These are phyloP conservation scores for Tortrix viridana DNA, from an alignment of 2,888 invertebrate species.

Conservation along the genomic window DNA sequence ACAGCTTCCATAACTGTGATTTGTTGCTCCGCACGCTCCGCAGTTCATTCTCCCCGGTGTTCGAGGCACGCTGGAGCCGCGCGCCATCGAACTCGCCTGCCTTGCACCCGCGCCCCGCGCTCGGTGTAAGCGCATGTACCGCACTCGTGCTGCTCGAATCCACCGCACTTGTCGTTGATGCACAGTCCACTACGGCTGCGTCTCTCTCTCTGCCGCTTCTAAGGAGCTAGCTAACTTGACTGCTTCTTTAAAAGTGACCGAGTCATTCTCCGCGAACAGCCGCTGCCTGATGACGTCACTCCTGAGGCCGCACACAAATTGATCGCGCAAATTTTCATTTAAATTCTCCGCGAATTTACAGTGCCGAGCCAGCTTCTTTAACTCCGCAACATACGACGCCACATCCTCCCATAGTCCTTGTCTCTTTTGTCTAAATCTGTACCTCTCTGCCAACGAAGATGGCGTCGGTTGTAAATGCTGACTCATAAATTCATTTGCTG, in stretches of 20 bases:
- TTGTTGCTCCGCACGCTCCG: slow-evolving; percentile 1
- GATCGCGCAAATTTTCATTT: slow-evolving; percentile 29
- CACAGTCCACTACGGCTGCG: slow-evolving; percentile 15
- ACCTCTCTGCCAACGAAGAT: slow-evolving; percentile 1
- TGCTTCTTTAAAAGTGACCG: neutral
- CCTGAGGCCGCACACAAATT: slow-evolving; percentile 25
- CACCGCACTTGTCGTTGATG: neutral
- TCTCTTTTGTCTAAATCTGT: neutral
- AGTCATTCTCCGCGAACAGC: slow-evolving; percentile 27
- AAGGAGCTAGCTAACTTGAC: slow-evolving; percentile 11
- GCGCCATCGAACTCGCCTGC: neutral
- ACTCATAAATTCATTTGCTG: neutral
- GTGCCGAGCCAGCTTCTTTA: slow-evolving; percentile 13
- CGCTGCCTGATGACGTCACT: slow-evolving; percentile 27
- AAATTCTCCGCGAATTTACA: slow-evolving; percentile 14
- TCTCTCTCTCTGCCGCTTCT: slow-evolving; percentile 18
- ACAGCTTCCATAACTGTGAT: neutral
- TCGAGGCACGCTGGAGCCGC: neutral
- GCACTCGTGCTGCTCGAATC: neutral
- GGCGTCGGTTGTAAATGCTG: slow-evolving; percentile 5
- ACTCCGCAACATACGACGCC: slow-evolving; percentile 8
- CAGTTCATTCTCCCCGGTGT: neutral
- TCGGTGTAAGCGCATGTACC: slow-evolving; percentile 3
- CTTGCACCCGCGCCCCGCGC: neutral
- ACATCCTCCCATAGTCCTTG: neutral